Evolutionary conservation across 64 coral and sea anemone genomes (phyloP).

Genomic region (Actinia equina): DNA sequence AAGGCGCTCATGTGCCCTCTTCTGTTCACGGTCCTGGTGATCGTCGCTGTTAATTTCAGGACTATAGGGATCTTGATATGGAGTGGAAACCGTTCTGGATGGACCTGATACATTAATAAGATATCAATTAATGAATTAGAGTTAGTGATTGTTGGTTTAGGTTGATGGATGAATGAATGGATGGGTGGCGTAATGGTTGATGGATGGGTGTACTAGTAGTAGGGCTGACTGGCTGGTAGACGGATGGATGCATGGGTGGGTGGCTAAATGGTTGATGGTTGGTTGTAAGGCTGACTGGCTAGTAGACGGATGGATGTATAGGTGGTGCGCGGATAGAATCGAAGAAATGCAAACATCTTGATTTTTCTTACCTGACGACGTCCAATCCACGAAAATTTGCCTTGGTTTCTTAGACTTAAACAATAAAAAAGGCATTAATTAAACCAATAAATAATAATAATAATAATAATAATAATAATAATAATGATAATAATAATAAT

Average conservation of each 20-base stretch:
- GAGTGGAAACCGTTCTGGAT: background rate
- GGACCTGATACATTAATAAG: background rate
- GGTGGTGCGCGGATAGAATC: background rate
- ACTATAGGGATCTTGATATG: background rate
- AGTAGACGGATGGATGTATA: too few species aligned
- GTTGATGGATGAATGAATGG: background rate
- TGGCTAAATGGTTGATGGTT: too few species aligned
- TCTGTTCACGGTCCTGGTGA: background rate
- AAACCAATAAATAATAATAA: background rate
- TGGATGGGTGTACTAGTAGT: background rate
- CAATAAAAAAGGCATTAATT: background rate
- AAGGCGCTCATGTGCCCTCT: background rate
- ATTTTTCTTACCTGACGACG: background rate
- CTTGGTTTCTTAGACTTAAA: constrained; percentile 5
- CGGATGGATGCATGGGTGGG: too few species aligned
- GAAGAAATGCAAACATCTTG: background rate
- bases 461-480: background rate
- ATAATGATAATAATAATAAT: background rate
- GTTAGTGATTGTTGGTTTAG: too few species aligned
- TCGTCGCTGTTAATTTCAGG: background rate
- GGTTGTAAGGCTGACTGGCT: too few species aligned
- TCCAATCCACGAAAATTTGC: constrained; percentile 6
- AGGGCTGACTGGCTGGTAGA: too few species aligned
- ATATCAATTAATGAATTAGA: background rate
- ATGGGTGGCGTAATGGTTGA: background rate